Conservation (phyloP, 2,113 vertebrate genomes). For the Caloenas nicobarica region DNA sequence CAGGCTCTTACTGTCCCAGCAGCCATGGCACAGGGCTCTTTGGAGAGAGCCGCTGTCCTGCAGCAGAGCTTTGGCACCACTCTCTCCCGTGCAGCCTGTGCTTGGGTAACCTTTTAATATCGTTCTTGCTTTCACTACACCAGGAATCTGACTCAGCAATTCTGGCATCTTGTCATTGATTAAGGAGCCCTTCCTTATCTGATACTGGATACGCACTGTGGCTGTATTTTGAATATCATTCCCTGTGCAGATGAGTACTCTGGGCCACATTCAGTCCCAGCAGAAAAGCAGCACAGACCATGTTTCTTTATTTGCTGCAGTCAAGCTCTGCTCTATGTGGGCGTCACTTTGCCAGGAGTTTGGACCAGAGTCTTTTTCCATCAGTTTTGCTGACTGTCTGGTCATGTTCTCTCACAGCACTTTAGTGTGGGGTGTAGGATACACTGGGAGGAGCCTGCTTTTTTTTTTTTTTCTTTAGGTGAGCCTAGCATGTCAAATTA, state of each 20-base stretch:
- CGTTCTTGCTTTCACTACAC: not conserved
- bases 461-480: not conserved
- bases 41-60: not conserved
- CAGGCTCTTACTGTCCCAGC: not conserved
- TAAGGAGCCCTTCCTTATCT: not conserved
- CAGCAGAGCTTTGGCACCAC: not conserved
- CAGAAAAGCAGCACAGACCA: not conserved
- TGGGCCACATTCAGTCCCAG: not conserved
- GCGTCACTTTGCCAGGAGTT: accelerated
- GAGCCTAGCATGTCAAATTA: not conserved
- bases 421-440: not conserved
- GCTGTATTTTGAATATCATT: not conserved
- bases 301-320: not conserved
- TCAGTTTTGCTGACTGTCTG: not conserved
- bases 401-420: not conserved
- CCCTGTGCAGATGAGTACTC: not conserved
- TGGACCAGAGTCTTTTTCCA: not conserved
- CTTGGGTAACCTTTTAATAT: not conserved
- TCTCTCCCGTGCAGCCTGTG: not conserved
- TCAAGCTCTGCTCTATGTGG: not conserved
- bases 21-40: not conserved
- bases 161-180: not conserved
- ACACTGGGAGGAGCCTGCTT: not conserved
- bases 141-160: not conserved
- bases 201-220: not conserved